Evolutionary conservation across 2,113 vertebrate species (phyloP).

Genomic region (Ictalurus furcatus): DNA sequence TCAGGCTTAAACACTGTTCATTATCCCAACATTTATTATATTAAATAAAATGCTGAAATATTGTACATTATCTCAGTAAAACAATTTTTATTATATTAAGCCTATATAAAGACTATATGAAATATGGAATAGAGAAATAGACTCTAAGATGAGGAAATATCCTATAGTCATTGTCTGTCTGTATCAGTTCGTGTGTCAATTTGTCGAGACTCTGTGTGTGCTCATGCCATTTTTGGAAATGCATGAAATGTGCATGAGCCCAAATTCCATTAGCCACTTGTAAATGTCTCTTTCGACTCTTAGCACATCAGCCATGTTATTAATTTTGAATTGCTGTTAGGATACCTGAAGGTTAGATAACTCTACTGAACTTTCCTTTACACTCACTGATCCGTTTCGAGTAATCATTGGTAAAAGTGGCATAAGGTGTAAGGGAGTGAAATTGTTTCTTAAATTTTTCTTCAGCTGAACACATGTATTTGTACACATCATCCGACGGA

Average conservation of each 20-base stretch:
- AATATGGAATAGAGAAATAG: background rate
- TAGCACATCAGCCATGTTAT: background rate
- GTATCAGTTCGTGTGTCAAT: background rate
- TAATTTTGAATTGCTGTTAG: conserved; percentile 13
- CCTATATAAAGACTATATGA: background rate
- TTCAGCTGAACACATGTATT: background rate
- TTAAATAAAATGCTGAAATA: background rate
- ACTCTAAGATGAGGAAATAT: background rate
- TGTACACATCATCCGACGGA: background rate
- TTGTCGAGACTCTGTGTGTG: background rate
- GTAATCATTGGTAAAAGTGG: background rate
- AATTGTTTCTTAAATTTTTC: background rate
- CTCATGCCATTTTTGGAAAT: background rate
- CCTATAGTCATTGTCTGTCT: background rate
- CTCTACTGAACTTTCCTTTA: background rate
- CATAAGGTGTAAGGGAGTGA: background rate
- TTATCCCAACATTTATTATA: background rate
- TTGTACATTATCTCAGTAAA: background rate
- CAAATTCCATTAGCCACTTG: background rate
- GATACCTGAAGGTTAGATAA: background rate
- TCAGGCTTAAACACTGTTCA: background rate
- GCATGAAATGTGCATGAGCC: conserved; percentile 26
- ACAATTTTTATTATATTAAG: background rate
- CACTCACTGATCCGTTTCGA: background rate
- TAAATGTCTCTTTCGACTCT: background rate